Conservation (phyloP, 2,888 invertebrate genomes). For the Charanyca ferruginea region DNA sequence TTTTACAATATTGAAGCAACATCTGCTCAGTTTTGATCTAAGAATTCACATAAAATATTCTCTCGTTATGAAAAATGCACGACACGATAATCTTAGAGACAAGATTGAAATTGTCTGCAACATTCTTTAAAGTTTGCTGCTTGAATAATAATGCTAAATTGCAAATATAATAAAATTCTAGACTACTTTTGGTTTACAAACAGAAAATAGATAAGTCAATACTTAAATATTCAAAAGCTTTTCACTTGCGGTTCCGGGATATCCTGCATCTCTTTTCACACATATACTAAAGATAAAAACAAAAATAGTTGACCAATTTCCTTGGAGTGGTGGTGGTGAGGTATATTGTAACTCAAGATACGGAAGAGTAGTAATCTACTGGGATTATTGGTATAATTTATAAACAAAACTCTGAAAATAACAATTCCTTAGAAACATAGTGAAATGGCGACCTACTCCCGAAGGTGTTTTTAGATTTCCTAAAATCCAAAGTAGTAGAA, state of each 20-base stretch:
- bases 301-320: constrained; percentile 3
- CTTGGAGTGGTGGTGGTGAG: neutral
- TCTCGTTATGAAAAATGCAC: constrained; percentile 30
- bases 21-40: constrained; percentile 26
- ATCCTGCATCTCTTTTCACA: constrained; percentile 30
- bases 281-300: constrained; percentile 8
- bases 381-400: too few relatives aligned
- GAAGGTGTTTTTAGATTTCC: too few relatives aligned
- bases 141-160: neutral
- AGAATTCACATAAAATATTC: constrained; percentile 27
- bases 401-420: too few relatives aligned
- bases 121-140: constrained; percentile 12
- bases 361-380: too few relatives aligned
- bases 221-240: constrained; percentile 2
- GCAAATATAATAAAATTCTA: constrained; percentile 3
- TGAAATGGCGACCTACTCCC: too few relatives aligned
- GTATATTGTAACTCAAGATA: constrained; percentile 4
- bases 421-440: too few relatives aligned
- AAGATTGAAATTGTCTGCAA: constrained; percentile 24
- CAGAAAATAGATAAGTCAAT: neutral
- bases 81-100: constrained; percentile 1
- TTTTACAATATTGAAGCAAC: constrained; percentile 36
- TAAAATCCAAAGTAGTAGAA: too few relatives aligned
- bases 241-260: constrained; percentile 8
- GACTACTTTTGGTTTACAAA: neutral